Base-by-base conservation (phyloP, 2,113 vertebrate genomes). In the Sterrhoptilus dennistouni region DNA sequence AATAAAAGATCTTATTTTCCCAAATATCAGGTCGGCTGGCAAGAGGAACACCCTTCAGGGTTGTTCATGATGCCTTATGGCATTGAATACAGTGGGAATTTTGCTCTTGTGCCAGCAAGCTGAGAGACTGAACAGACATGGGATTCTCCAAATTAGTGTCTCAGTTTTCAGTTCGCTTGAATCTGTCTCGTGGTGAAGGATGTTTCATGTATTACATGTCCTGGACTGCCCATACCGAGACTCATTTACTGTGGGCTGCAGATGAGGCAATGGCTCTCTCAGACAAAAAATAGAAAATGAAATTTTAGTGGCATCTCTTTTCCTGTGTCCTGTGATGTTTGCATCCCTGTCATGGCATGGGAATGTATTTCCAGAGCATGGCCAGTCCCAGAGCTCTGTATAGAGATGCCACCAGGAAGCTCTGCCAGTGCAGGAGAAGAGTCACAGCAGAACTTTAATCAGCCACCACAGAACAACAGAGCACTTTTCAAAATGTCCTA, bases 151-250 rank as follows among this genome's bases (percentile, higher is more conserved):
- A 63, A 31, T 63, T 49, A 83, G 18, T 33, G 21, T 63, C 45
- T 81, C 44, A 36, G 22, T 60, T 83, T 91, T 56, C 59, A 54
- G 33, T 31, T 66, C 63, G 23, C n/a, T 61, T 64, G 33, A 28
- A 24, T 83, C 28, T 40, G 25, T 20, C 35, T 65, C 0, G 0
- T 40, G 44, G 33, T 36, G 47, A 77, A 36, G 13, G 42, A 61
- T 38, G 19, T 31, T n/a, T 44, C 2, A 4, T 20, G 11, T n/a
- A 20, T 54, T 70, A 11, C 3, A 0, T 50, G 20, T 57, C 50
- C 42, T 72, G 33, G 29, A 42, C 50, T 36, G 40, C 50, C 70
- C 42, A 16, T 20, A 11, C 11, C 79, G 40, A 1, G 2, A 65
- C 76, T 27, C 4, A 28, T 54, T 68, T 66, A 15, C 40, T 75